Conservation (phyloP, 1,140 invertebrate genomes). For the Cotesia chilonis region DNA sequence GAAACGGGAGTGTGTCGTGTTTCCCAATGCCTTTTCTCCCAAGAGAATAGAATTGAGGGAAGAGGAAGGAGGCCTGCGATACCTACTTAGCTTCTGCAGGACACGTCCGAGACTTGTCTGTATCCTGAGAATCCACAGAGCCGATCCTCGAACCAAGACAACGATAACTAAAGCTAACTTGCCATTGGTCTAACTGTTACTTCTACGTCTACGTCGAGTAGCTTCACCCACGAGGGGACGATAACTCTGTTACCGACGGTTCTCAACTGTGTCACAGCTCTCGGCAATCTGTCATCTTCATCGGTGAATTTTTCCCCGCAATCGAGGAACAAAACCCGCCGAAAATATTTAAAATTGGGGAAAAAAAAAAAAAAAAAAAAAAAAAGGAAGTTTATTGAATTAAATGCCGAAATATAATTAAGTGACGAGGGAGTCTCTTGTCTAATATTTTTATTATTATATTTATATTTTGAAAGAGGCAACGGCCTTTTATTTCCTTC, state of each 20-base stretch:
- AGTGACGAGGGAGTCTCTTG: not conserved
- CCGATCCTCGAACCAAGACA: not conserved
- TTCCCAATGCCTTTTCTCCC: constrained; percentile 44
- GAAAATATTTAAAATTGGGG: not conserved
- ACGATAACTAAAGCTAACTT: too few species aligned
- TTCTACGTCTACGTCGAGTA: constrained; percentile 43
- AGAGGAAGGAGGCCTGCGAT: constrained; percentile 35
- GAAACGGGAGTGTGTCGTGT: constrained; percentile 30
- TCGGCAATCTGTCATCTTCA: not conserved
- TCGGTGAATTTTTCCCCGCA: not conserved
- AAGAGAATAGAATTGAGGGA: constrained; percentile 23
- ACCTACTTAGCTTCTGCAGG: constrained; percentile 40
- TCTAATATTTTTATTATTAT: not conserved
- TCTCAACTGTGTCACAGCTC: constrained; percentile 43
- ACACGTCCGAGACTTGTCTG: constrained; percentile 43
- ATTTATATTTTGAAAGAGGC: constrained; percentile 3
- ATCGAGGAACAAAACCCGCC: not conserved
- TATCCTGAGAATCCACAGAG: not conserved
- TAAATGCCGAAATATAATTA: not conserved
- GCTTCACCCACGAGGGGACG: constrained; percentile 40
- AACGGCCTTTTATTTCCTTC: constrained; percentile 29
- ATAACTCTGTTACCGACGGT: constrained; percentile 52
- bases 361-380: not conserved
- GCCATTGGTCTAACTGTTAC: not conserved
- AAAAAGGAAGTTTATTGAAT: not conserved